phyloP scores from a whole-genome alignment of 2,113 vertebrate species.

The Alethe castanea region DNA sequence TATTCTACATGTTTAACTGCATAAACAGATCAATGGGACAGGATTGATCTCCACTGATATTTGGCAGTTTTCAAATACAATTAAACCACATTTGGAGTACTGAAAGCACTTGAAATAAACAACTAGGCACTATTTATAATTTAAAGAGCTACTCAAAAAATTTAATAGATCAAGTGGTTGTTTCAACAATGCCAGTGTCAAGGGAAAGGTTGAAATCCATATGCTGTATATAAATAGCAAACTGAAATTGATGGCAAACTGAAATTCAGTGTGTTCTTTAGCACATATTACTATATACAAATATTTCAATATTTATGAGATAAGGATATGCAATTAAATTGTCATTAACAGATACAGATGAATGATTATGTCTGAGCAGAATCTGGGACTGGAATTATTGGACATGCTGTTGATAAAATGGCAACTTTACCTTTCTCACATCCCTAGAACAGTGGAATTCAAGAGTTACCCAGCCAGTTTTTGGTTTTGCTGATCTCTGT shows the following conservation, averaged over 20 bases:
- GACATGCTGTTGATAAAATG: not conserved
- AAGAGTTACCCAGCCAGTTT: not conserved
- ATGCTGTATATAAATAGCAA: conserved; percentile 55
- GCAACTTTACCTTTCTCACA: not conserved
- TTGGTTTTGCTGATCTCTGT: not conserved
- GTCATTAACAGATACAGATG: conserved; percentile 6
- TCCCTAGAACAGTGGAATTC: not conserved
- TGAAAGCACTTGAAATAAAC: conserved; percentile 71
- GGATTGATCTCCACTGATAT: conserved; percentile 78
- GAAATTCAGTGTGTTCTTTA: conserved; percentile 52
- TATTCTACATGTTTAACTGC: conserved; percentile 79
- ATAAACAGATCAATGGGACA: conserved; percentile 83
- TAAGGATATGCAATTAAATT: conserved; percentile 44
- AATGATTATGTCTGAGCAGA: not conserved
- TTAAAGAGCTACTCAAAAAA: conserved; percentile 68
- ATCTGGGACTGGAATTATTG: not conserved
- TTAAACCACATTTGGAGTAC: conserved; percentile 75
- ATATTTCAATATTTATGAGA: conserved; percentile 36
- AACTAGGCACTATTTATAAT: conserved; percentile 68
- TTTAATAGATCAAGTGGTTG: conserved; percentile 68
- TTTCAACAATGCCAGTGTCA: conserved; percentile 48
- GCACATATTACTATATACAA: conserved; percentile 17
- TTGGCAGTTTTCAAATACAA: conserved; percentile 86
- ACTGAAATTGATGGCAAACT: conserved; percentile 57
- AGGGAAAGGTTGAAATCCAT: conserved; percentile 52